A percentile compares a stretch with the other conserved stretches of the same genome.
Evolutionary conservation across 2,113 vertebrate genomes (phyloP).

Genomic region (Vidua chalybeata): DNA sequence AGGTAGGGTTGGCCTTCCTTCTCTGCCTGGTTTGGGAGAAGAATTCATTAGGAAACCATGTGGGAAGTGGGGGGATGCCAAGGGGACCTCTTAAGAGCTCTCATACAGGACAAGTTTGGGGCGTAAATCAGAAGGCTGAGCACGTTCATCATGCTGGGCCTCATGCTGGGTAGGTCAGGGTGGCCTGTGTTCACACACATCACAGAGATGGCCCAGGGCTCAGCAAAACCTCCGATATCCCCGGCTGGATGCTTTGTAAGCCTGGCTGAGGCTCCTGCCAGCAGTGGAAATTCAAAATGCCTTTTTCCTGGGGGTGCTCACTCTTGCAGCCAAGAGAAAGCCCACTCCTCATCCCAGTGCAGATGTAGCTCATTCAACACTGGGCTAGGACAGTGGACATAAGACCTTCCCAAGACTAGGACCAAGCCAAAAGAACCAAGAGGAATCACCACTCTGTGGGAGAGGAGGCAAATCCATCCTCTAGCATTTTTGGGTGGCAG

Average conservation of each 20-base stretch:
- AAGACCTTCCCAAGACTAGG: not conserved
- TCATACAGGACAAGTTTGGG: not conserved
- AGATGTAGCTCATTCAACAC: not conserved
- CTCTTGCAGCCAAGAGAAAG: not conserved
- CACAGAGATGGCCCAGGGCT: not conserved
- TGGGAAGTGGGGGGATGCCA: not conserved
- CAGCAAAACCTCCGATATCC: not conserved
- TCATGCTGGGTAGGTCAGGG: not conserved
- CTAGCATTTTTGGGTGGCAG: not conserved
- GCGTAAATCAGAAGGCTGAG: not conserved
- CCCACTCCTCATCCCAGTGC: not conserved
- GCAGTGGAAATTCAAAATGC: not conserved
- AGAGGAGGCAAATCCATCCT: not conserved
- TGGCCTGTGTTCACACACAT: not conserved
- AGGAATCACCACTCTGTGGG: not conserved
- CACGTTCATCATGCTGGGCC: rapidly evolving
- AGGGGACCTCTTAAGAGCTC: not conserved
- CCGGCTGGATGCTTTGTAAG: rapidly evolving
- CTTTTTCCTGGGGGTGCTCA: not conserved
- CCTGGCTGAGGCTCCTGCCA: not conserved
- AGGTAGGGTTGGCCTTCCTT: not conserved
- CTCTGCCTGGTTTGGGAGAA: not conserved
- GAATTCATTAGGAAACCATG: not conserved
- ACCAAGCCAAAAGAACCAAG: not conserved
- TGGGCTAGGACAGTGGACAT: not conserved